Evolutionary conservation across 2,888 invertebrate species (phyloP), one percentile per base, ranked within the genome.

Genomic region (Cataglyphis cursor): DNA sequence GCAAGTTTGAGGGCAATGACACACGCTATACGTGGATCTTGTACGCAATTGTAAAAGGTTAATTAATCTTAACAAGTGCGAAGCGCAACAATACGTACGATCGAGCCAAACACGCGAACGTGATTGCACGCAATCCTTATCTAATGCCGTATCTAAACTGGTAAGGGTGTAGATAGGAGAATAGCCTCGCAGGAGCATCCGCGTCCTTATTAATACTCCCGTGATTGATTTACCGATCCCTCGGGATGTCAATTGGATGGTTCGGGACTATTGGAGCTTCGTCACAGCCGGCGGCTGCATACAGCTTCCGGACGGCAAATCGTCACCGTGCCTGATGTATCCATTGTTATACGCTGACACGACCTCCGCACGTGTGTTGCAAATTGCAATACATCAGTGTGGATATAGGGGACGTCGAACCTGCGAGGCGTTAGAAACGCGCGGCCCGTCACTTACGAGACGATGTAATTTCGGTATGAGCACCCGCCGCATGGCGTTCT

Each of bases 401-500:
- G 78, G 21, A 59, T 59, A 28, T 54, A 59, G 35, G 78, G 72
- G 78, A 44, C 65, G 70, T 70, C 78, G 78, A 78, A 78, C 72
- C 28, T 51, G 59, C 24, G 24, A 59, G 78, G 72, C 59, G 78
- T 72, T 80, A 59, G 78, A 12, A 59, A 59, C 41, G 57, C 72
- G 31, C 44, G 44, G 21, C 73, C 59, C 59, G 72, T 80, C 78
- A 59, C 78, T 80, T 80, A 44, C 44, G 78, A 80, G 78, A 70
- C 78, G 57, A 80, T 72, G 78, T 80, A 80, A 80, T 80, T 80
- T 80, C 72, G 78, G 78, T 72, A 80, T 72, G 72, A 78, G 35
- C 78, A 44, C 59, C 59, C 59, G 44, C 73, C 28, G 31, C 31
- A 18, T 41, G 21, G 18, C 70, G 21, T 41, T 72, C 59, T 72